A percentile compares a stretch with the other conserved stretches of the same genome.
Evolutionary conservation across 2,888 invertebrate species (phyloP).

Genomic region (Drosophila nr. perissopoda): DNA sequence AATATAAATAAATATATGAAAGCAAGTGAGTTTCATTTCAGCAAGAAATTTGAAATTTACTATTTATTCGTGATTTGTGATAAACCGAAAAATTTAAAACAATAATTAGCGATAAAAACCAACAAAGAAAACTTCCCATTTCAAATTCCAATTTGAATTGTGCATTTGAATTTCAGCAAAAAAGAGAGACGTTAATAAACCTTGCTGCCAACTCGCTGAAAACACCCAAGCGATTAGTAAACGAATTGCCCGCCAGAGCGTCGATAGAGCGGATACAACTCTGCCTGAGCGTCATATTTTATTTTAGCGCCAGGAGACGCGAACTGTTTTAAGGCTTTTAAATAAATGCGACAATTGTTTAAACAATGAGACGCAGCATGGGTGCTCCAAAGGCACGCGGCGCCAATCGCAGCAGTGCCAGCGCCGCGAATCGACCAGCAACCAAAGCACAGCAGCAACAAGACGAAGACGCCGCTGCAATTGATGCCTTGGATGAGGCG

Average conservation of each 20-base stretch:
- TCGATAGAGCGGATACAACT: conserved; percentile 31
- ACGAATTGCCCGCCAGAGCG: conserved; percentile 21
- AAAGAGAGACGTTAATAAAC: not conserved
- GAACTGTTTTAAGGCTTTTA: conserved; percentile 51
- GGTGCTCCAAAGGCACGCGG: conserved; percentile 42
- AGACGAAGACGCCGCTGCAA: conserved; percentile 52
- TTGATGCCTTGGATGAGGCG: conserved; percentile 75
- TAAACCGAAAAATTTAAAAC: not conserved
- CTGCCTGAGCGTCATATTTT: conserved; percentile 60
- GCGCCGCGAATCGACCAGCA: conserved; percentile 36
- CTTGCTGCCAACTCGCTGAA: conserved; percentile 38
- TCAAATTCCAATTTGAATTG: conserved; percentile 32
- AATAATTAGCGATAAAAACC: no score
- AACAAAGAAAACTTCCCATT: not conserved
- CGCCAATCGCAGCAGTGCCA: conserved; percentile 35
- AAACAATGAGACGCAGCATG: conserved; percentile 40
- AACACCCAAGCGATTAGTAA: conserved; percentile 3
- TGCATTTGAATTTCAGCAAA: conserved; percentile 23
- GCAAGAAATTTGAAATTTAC: not conserved
- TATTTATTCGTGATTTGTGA: not conserved
- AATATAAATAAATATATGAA: not conserved
- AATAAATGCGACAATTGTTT: conserved; percentile 23
- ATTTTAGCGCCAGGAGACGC: conserved; percentile 65
- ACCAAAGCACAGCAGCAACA: conserved; percentile 48
- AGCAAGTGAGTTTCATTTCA: not conserved